Evolutionary conservation across 2,888 invertebrate genomes (phyloP).

Genomic region (Thymelicus acteon): DNA sequence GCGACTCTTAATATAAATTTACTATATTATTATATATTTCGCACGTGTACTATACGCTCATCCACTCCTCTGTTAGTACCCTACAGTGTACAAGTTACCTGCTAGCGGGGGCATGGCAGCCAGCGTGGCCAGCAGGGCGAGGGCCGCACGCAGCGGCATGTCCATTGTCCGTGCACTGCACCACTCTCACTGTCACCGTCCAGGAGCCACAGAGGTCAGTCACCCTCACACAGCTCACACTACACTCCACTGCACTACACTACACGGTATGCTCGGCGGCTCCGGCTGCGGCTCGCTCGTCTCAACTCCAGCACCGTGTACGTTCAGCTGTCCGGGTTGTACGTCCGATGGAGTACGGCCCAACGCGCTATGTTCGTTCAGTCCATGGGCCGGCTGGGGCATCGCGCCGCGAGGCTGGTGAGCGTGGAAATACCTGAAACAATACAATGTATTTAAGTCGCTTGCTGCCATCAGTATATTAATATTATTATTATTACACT

Average conservation of each 20-base stretch:
- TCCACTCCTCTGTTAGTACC: too few species aligned
- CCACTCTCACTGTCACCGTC: too few species aligned
- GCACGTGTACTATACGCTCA: too few species aligned
- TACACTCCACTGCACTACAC: constrained; percentile 3
- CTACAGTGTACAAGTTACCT: constrained; percentile 48
- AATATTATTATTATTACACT: too few species aligned
- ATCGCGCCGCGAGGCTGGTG: background rate
- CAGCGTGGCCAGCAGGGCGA: constrained; percentile 57
- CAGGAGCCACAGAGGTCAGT: too few species aligned
- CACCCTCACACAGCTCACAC: too few species aligned
- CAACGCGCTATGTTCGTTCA: background rate
- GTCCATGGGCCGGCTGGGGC: background rate
- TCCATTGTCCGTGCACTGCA: too few species aligned
- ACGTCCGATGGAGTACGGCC: background rate
- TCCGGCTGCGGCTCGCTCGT: background rate
- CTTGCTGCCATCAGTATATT: background rate
- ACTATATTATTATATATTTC: too few species aligned
- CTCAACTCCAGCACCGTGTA: background rate
- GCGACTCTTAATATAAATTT: too few species aligned
- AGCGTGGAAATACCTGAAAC: background rate
- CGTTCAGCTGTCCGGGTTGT: background rate
- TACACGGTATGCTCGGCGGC: background rate
- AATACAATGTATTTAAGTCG: background rate
- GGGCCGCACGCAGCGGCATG: constrained; percentile 2
- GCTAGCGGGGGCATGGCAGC: constrained; percentile 63